Percentiles rank a stretch among this genome's conserved stretches.
phyloP scores from a whole-genome alignment of 2,888 invertebrate genomes.

The Drosophila glabriapex region DNA sequence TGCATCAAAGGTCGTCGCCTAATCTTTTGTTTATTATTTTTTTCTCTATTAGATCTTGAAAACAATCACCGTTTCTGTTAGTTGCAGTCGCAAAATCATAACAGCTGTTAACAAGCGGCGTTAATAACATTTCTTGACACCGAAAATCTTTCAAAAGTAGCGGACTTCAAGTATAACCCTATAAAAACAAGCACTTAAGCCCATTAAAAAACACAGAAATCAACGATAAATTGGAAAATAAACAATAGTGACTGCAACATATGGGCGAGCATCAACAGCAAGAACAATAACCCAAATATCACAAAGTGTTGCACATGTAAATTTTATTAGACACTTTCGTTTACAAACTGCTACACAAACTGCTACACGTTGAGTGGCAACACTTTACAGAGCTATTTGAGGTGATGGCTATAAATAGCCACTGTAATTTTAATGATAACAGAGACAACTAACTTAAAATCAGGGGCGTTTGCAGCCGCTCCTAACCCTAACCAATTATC shows the following conservation, averaged over 20 bases:
- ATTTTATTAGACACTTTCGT: conserved; percentile 61
- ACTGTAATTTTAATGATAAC: conserved; percentile 25
- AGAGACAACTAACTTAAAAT: background rate
- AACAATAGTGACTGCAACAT: conserved; percentile 56
- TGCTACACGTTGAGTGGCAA: conserved; percentile 48
- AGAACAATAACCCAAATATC: conserved; percentile 24
- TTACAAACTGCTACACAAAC: conserved; percentile 37
- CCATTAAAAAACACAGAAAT: conserved; percentile 43
- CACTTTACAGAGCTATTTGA: conserved; percentile 33
- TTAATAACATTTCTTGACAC: conserved; percentile 21
- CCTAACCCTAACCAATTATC: background rate
- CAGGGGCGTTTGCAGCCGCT: background rate
- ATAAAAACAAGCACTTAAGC: conserved; percentile 57
- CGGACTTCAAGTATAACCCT: conserved; percentile 9
- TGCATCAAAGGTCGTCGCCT: conserved; percentile 29
- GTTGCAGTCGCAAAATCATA: conserved; percentile 2
- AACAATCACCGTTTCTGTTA: conserved; percentile 9
- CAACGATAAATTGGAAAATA: conserved; percentile 53
- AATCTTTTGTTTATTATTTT: conserved; percentile 12
- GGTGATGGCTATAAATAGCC: conserved; percentile 34
- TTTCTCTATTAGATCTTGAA: conserved; percentile 5
- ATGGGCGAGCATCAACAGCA: conserved; percentile 30
- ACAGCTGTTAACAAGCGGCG: conserved; percentile 25
- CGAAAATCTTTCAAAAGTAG: conserved; percentile 8
- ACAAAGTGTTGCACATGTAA: conserved; percentile 42